A percentile compares a stretch with the other conserved stretches of the same genome.
These are phyloP conservation scores for Bursaphelenchus mucronatus DNA, from an alignment of 1,140 invertebrate species.

Conservation along the genomic window DNA sequence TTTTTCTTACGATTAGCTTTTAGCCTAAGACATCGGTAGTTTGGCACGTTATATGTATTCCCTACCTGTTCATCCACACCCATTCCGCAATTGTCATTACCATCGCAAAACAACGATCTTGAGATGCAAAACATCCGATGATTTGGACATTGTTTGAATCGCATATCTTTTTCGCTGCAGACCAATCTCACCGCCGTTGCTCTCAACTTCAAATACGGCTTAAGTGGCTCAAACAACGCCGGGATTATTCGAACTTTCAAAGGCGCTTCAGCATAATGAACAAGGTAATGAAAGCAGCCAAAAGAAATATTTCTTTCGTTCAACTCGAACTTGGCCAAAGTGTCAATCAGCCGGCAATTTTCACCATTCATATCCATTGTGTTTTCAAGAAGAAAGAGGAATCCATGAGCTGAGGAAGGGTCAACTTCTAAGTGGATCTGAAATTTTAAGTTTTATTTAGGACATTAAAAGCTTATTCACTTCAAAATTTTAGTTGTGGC, in stretches of 20 bases:
- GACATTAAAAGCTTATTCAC: too few species aligned
- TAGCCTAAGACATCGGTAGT: too few species aligned
- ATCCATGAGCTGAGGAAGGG: conserved; percentile 22
- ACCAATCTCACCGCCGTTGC: conserved; percentile 37
- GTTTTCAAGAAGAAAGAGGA: conserved; percentile 31
- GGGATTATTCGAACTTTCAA: conserved; percentile 24
- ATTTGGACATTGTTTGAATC: conserved; percentile 34
- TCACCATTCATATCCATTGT: conserved; percentile 32
- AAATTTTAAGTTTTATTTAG: neutral
- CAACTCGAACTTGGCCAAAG: conserved; percentile 21
- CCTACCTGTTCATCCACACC: conserved; percentile 30
- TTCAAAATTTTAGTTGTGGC: too few species aligned
- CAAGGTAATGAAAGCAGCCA: conserved; percentile 38
- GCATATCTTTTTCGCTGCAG: conserved; percentile 26
- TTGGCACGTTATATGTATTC: too few species aligned
- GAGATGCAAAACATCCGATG: conserved; percentile 37
- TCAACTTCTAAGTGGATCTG: conserved; percentile 33
- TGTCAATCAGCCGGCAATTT: conserved; percentile 30
- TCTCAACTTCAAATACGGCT: conserved; percentile 13
- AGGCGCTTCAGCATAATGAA: conserved; percentile 30
- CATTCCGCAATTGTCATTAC: conserved; percentile 35
- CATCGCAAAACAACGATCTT: conserved; percentile 31
- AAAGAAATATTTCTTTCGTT: conserved; percentile 27
- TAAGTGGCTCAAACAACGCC: conserved; percentile 24
- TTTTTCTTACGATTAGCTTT: too few species aligned